Percentiles rank a stretch among this genome's conserved stretches.
phyloP scores from a whole-genome alignment of 2,888 invertebrate genomes.

The Ornithoptera alexandrae region DNA sequence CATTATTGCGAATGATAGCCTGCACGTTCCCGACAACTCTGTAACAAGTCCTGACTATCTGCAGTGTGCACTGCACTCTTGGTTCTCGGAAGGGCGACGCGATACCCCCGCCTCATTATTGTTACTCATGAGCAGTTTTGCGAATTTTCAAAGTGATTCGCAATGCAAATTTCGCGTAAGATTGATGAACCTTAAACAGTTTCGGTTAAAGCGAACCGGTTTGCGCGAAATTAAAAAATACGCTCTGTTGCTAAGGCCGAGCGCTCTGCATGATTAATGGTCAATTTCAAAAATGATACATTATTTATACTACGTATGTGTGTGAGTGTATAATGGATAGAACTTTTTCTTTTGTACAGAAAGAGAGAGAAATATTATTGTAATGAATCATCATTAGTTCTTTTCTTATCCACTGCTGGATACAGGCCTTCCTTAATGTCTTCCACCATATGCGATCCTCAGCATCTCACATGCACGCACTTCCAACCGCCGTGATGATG shows the following conservation, averaged over 20 bases:
- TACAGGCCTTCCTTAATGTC: too few species aligned
- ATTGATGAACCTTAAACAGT: conserved; percentile 21
- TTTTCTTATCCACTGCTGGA: too few species aligned
- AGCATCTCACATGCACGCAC: too few species aligned
- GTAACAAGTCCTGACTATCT: too few species aligned
- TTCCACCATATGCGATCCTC: too few species aligned
- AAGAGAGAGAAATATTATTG: too few species aligned
- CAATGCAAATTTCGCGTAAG: conserved; percentile 24
- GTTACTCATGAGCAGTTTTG: conserved; percentile 10
- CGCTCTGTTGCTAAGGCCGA: conserved; percentile 13
- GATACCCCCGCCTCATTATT: neutral
- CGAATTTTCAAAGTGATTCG: conserved; percentile 6
- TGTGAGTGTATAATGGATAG: too few species aligned
- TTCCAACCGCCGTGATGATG: too few species aligned
- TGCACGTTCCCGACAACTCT: too few species aligned
- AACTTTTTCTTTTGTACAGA: too few species aligned
- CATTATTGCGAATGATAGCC: too few species aligned
- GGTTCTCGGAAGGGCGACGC: conserved; percentile 5
- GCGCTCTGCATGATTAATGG: neutral
- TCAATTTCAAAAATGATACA: neutral
- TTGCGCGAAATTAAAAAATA: conserved; percentile 5
- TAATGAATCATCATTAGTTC: too few species aligned
- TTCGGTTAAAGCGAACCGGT: conserved; percentile 8
- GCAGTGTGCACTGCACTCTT: neutral
- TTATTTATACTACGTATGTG: neutral